Evolutionary conservation across 2,113 vertebrate genomes (phyloP).

Genomic region (Peromyscus polionotus): DNA sequence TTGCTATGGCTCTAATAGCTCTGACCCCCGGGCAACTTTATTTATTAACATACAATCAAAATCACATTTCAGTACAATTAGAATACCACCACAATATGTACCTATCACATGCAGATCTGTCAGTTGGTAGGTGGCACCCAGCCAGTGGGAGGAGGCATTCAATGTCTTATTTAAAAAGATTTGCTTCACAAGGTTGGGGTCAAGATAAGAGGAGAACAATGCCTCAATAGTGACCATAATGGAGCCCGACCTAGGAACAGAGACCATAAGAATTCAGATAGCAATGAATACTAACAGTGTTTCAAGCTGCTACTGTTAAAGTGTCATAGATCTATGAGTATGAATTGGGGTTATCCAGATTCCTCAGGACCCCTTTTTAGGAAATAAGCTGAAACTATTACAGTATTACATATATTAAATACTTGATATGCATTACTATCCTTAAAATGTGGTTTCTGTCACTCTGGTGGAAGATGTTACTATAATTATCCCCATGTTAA

Average conservation of each 20-base stretch:
- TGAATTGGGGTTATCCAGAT: not conserved
- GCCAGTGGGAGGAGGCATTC: constrained; percentile 75
- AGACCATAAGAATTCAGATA: constrained; percentile 38
- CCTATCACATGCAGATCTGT: constrained; percentile 78
- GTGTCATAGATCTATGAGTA: not conserved
- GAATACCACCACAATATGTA: constrained; percentile 47
- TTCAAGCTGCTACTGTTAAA: not conserved
- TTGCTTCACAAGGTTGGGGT: constrained; percentile 59
- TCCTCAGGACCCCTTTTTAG: not conserved
- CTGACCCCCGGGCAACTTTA: too few species aligned
- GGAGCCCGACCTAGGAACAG: constrained; percentile 82
- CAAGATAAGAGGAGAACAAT: constrained; percentile 82
- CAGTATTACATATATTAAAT: not conserved
- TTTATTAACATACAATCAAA: too few species aligned
- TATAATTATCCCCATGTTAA: not conserved
- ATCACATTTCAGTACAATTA: too few species aligned
- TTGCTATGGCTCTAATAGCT: too few species aligned
- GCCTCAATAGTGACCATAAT: constrained; percentile 82
- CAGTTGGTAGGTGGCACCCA: constrained; percentile 84
- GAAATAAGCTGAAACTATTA: not conserved
- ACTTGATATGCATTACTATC: not conserved
- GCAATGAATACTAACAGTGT: not conserved
- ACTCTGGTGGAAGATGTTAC: not conserved
- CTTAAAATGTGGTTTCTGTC: not conserved
- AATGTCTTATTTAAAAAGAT: constrained; percentile 81